Percentiles rank a stretch among this genome's conserved stretches.
phyloP scores from a whole-genome alignment of 2,888 invertebrate species.

The Mongoloraphidia duomilia region DNA sequence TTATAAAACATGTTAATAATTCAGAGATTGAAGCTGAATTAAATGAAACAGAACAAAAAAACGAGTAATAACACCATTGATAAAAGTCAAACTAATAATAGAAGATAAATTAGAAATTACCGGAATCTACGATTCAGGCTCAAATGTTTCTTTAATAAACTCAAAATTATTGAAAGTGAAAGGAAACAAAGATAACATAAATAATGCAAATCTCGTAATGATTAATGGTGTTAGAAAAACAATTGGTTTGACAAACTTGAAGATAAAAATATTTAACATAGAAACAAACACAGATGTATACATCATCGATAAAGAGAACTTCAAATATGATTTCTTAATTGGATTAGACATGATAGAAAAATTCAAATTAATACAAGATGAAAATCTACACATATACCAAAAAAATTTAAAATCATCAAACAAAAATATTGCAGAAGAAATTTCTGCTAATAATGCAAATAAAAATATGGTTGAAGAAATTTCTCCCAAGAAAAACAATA shows the following conservation, averaged over 20 bases:
- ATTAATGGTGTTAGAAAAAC: constrained; percentile 13
- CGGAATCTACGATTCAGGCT: constrained; percentile 13
- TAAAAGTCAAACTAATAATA: constrained; percentile 10
- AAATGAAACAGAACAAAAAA: constrained; percentile 8
- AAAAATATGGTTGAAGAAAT: not conserved
- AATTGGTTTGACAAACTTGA: constrained; percentile 11
- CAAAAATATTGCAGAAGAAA: not conserved
- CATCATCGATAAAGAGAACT: constrained; percentile 12
- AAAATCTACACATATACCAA: constrained; percentile 11
- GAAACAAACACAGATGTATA: constrained; percentile 12
- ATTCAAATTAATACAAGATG: constrained; percentile 10
- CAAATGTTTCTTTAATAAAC: constrained; percentile 14
- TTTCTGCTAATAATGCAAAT: not conserved
- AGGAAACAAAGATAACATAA: constrained; percentile 2
- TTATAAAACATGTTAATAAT: constrained; percentile 3
- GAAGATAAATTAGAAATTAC: constrained; percentile 8
- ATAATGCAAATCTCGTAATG: constrained; percentile 8
- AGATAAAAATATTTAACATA: constrained; percentile 11
- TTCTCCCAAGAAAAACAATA: not conserved
- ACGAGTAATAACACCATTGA: constrained; percentile 12
- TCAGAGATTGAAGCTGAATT: constrained; percentile 6
- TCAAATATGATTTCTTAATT: constrained; percentile 14
- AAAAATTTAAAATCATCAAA: not conserved
- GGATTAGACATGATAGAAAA: constrained; percentile 13
- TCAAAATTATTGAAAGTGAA: constrained; percentile 11